These are phyloP conservation scores for Columbina picui DNA, from an alignment of 2,113 vertebrate genomes.

Conservation along the genomic window DNA sequence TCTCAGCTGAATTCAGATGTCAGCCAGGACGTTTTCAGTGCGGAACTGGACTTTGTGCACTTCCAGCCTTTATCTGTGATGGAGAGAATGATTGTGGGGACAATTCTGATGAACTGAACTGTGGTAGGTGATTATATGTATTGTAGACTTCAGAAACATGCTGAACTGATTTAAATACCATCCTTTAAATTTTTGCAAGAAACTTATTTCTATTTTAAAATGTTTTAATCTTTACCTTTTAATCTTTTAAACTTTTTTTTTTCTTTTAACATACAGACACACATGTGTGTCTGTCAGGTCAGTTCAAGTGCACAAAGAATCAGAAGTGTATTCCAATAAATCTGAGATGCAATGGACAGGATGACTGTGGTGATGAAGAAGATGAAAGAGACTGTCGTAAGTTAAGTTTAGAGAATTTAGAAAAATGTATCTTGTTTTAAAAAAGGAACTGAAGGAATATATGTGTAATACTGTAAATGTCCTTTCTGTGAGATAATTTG, in stretches of 20 bases:
- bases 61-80: slow-evolving; percentile 97
- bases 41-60: slow-evolving; percentile 94
- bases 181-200: background rate
- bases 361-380: slow-evolving; percentile 95
- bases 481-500: background rate
- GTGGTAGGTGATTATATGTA: slow-evolving; percentile 79
- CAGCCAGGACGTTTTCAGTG: slow-evolving; percentile 97
- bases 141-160: background rate
- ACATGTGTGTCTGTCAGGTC: slow-evolving; percentile 93
- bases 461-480: background rate
- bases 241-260: background rate
- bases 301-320: slow-evolving; percentile 94
- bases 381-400: slow-evolving; percentile 98
- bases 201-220: background rate
- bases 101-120: slow-evolving; percentile 97
- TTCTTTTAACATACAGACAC: slow-evolving; percentile 82
- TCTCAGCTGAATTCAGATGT: slow-evolving; percentile 95
- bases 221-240: background rate
- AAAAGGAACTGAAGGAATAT: background rate
- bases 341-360: slow-evolving; percentile 95
- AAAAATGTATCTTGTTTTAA: background rate
- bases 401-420: slow-evolving; percentile 49
- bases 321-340: slow-evolving; percentile 97
- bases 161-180: background rate
- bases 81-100: slow-evolving; percentile 98